Evolutionary conservation across 1,140 invertebrate genomes (phyloP).

Genomic region (Pectinophora gossypiella): DNA sequence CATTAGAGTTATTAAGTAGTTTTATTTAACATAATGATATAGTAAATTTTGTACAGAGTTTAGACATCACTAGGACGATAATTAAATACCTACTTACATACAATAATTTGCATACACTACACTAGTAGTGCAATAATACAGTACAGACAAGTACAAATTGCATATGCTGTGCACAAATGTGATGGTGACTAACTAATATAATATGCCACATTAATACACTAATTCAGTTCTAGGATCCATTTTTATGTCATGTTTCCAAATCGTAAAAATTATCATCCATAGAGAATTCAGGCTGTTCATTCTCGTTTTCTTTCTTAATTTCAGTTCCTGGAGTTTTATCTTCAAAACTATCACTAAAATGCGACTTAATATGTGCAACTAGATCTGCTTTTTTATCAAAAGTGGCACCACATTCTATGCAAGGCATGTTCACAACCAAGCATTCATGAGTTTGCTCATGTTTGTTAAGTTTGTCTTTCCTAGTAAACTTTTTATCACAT

Average conservation of each 20-base stretch:
- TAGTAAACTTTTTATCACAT: conserved; percentile 79
- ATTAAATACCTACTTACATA: too few relatives aligned
- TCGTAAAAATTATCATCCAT: conserved; percentile 63
- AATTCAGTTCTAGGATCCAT: too few relatives aligned
- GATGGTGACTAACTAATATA: too few relatives aligned
- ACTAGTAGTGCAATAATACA: too few relatives aligned
- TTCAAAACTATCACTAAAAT: conserved; percentile 66
- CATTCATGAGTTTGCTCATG: conserved; percentile 79
- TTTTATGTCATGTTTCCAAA: conserved; percentile 49
- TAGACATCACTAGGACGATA: too few relatives aligned
- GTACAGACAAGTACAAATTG: too few relatives aligned
- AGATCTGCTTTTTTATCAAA: conserved; percentile 75
- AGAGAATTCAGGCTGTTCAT: conserved; percentile 47
- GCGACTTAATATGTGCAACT: conserved; percentile 76
- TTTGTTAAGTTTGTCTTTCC: conserved; percentile 80
- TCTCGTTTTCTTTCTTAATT: conserved; percentile 59
- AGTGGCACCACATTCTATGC: conserved; percentile 74
- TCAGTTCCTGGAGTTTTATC: conserved; percentile 50
- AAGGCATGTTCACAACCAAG: conserved; percentile 71
- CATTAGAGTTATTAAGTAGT: too few relatives aligned
- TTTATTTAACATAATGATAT: too few relatives aligned
- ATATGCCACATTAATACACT: too few relatives aligned
- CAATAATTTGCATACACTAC: too few relatives aligned
- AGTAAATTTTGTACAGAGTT: too few relatives aligned
- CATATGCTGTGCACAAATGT: too few relatives aligned